Evolutionary conservation across 1,140 invertebrate species (phyloP), one percentile per base, ranked within the genome.

Genomic region (Physella acuta): DNA sequence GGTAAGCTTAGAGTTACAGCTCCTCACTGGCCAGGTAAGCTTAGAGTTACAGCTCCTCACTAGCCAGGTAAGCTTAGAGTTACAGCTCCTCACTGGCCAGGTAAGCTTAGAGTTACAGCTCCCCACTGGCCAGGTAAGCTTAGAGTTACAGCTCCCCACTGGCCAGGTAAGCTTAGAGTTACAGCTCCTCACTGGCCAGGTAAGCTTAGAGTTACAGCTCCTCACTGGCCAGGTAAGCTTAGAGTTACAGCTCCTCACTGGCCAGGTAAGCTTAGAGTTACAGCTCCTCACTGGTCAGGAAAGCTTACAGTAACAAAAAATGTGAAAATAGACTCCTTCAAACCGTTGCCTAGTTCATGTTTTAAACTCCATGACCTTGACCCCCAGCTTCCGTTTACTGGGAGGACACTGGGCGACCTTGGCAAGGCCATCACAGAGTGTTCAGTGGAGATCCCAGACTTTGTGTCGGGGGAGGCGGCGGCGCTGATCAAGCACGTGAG

Each of bases 351-450:
- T 49, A 14, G 44, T 49, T 14, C n/a, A 11, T 49, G 11, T 14
- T n/a, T 14, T n/a, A n/a, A n/a, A 49, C n/a, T 49, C n/a, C 44
- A 11, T 14, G 11, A n/a, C n/a, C 11, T 14, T 14, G 44, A 49
- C 28, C 26, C 52, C 20, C 33, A 67, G 64, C 64, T 56, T 11
- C 64, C 64, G 1, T 67, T 67, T 26, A 56, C 64, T 55, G 64
- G 64, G 1, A 33, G 64, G 4, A 67, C 64, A 1, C 64, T 67
- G 2, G 64, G 64, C 14, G 64, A 67, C 31, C 53, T 67, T 2
- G 64, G 64, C 31, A 67, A 67, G 33, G 64, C 52, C 0, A 67
- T 67, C 30, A 67, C 64, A 2, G 64, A 67, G 53, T 1, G 2
- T 24, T n/a, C 30, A 28, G 1, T 56, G 20, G 2, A 2, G 11